Evolutionary conservation across 2,888 invertebrate species (phyloP).

Genomic region (Sinopyrophorus schimmeli): DNA sequence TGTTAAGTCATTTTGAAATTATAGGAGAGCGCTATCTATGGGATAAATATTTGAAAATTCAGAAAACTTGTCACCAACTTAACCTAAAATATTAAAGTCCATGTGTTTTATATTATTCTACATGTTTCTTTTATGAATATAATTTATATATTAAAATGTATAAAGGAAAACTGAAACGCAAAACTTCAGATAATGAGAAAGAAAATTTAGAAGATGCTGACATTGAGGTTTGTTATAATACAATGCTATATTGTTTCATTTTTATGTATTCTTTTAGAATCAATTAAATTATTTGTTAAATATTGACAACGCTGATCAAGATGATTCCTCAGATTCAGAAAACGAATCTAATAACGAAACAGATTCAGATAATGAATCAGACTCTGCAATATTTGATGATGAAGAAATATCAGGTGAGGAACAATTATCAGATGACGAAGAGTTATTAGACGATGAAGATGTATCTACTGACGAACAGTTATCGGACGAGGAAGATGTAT

Average conservation of each 20-base stretch:
- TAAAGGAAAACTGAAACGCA: neutral
- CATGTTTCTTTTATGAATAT: no score
- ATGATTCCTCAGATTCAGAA: constrained; percentile 57
- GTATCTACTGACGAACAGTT: no score
- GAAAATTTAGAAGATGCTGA: neutral
- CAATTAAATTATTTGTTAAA: constrained; percentile 28
- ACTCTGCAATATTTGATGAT: no score
- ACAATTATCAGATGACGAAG: neutral
- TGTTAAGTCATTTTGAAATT: no score
- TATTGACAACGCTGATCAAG: constrained; percentile 45
- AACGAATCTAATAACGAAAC: constrained; percentile 55
- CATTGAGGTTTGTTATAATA: neutral
- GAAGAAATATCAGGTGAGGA: neutral
- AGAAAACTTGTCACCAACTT: no score
- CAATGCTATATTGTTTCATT: neutral
- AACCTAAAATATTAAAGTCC: no score
- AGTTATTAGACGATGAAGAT: neutral
- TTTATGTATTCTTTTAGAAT: constrained; percentile 3
- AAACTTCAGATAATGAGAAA: neutral
- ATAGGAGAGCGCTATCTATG: no score
- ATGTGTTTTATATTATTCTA: no score
- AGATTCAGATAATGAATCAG: constrained; percentile 40
- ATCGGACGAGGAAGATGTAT: constrained; percentile 52
- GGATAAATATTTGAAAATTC: no score
- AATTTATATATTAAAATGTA: no score